Evolutionary conservation across 1,140 invertebrate species (phyloP), one percentile per base, ranked within the genome.

Genomic region (Ceratina australensis): DNA sequence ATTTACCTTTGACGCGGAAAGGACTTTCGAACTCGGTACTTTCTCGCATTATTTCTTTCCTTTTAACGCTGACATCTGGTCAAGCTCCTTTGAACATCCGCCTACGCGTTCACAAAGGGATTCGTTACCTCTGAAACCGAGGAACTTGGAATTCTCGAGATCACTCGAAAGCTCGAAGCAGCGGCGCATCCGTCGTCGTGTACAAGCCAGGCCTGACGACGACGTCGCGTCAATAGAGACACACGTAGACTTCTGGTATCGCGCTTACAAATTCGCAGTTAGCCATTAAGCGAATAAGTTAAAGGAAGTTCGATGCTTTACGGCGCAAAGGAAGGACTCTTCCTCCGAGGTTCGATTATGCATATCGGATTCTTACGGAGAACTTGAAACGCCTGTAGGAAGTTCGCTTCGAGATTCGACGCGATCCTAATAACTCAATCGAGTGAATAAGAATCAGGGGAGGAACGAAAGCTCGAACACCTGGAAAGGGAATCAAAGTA

Each of bases 81-180:
- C 52, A 57, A 72, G 42, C 33, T 56, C 22, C 69, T 78, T 65
- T 78, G 69, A 65, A 72, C 49, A 72, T 63, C 47, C 60, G 20
- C 18, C 12, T 28, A 18, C 26, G 10, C 15, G 24, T 15, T 18
- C 28, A 59, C 15, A 64, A 76, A 72, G 60, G 52, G 60, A 78
- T 78, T n/a, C 69, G 76, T 78, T 78, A 72, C 68, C 69, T 78
- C 50, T 50, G 59, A 28, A 56, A 42, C 60, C 57, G 65, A 78
- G 72, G 52, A 56, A 60, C 52, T 72, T 54, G 33, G 15, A 49
- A 61, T 57, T 8, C 69, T 78, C 59, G 68, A 64, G 60, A 33
- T 72, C 76, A 56, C 76, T 78, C 33, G 28, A 78, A 18, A 52
- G 72, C 60, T 49, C 49, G 57, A 78, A 42, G n/a, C 33, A 42